Percentiles rank a stretch among this genome's conserved stretches.
These are phyloP conservation scores for Pseudachorutes palmiensis DNA, from an alignment of 1,140 invertebrate species.

Conservation along the genomic window DNA sequence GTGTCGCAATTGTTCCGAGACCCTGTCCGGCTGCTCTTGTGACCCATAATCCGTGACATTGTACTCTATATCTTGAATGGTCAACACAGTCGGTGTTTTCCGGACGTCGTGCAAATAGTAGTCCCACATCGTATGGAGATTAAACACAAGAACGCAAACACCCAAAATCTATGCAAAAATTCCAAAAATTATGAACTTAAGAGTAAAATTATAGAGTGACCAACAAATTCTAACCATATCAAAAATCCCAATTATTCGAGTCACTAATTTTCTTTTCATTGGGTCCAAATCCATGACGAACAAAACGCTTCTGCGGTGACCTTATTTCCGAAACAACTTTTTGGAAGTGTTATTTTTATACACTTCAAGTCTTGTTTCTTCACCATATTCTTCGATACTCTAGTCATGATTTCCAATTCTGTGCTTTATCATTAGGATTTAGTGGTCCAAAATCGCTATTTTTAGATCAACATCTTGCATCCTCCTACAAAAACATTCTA, in stretches of 20 bases:
- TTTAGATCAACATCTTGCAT: too few relatives aligned
- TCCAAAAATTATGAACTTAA: too few relatives aligned
- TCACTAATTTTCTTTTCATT: slow-evolving; percentile 3
- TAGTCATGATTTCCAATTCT: too few relatives aligned
- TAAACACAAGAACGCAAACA: background rate
- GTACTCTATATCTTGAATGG: background rate
- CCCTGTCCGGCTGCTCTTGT: background rate
- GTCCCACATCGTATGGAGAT: slow-evolving; percentile 11
- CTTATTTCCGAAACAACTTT: too few relatives aligned
- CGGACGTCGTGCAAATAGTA: background rate
- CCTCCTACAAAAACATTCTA: too few relatives aligned
- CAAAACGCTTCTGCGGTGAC: background rate
- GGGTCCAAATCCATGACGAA: slow-evolving; percentile 15
- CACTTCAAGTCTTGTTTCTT: background rate
- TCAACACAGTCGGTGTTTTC: background rate
- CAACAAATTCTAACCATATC: slow-evolving; percentile 10
- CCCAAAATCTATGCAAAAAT: slow-evolving; percentile 3
- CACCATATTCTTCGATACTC: too few relatives aligned
- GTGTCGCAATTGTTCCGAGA: background rate
- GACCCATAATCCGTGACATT: background rate
- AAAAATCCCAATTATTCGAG: background rate
- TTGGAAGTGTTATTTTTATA: too few relatives aligned
- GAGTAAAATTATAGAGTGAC: too few relatives aligned
- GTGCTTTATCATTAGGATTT: too few relatives aligned
- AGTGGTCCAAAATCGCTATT: too few relatives aligned